Evolutionary conservation across 2,888 invertebrate species (phyloP).

Genomic region (Dinocampus coccinellae): DNA sequence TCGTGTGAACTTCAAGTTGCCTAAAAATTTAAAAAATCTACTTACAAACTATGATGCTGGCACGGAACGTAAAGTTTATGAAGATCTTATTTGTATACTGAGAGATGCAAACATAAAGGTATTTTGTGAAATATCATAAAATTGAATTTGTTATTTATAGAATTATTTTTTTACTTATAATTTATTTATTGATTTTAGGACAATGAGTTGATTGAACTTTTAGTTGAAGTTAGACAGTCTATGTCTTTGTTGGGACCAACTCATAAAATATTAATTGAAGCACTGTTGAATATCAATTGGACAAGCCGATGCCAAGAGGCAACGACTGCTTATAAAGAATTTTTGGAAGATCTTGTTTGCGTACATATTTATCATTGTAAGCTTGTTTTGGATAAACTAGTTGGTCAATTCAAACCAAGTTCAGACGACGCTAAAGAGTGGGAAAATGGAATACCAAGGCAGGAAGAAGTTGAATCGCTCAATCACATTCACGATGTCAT

Average conservation of each 20-base stretch:
- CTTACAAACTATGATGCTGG: slow-evolving; percentile 68
- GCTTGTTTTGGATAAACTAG: slow-evolving; percentile 74
- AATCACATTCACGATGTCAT: slow-evolving; percentile 76
- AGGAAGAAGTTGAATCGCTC: slow-evolving; percentile 73
- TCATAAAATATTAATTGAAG: slow-evolving; percentile 74
- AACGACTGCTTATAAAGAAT: slow-evolving; percentile 74
- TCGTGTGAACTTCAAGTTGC: slow-evolving; percentile 70
- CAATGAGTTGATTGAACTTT: slow-evolving; percentile 72
- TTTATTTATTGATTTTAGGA: slow-evolving; percentile 68
- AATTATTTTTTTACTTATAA: slow-evolving; percentile 18
- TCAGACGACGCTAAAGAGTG: slow-evolving; percentile 73
- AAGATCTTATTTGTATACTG: slow-evolving; percentile 71
- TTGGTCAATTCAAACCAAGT: slow-evolving; percentile 76
- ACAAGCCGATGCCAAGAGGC: slow-evolving; percentile 69
- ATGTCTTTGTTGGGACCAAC: slow-evolving; percentile 74
- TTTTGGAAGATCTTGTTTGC: slow-evolving; percentile 77
- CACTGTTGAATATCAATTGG: slow-evolving; percentile 75
- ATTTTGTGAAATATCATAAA: slow-evolving; percentile 8
- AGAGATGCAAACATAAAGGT: slow-evolving; percentile 70
- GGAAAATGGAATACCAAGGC: slow-evolving; percentile 74
- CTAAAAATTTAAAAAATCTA: slow-evolving; percentile 70
- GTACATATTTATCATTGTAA: slow-evolving; percentile 78
- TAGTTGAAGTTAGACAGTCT: slow-evolving; percentile 73
- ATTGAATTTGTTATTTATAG: slow-evolving; percentile 4
- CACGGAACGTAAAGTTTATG: slow-evolving; percentile 69